Evolutionary conservation across 2,888 invertebrate genomes (phyloP).

Genomic region (Drosophila quinaria): DNA sequence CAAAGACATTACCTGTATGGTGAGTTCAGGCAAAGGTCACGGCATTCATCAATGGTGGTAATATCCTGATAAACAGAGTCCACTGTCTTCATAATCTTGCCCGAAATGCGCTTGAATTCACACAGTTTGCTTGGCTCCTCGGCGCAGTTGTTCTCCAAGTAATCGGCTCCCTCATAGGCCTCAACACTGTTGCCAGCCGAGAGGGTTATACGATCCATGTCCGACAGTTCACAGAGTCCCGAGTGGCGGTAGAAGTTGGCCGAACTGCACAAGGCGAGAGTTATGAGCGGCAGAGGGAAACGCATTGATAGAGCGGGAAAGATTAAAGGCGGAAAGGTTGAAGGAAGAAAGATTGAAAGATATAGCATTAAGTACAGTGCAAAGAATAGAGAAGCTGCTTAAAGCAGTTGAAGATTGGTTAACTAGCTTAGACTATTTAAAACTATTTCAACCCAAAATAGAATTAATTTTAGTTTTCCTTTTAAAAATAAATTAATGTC

Average conservation of each 20-base stretch:
- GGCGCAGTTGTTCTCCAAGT: constrained; percentile 96
- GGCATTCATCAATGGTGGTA: constrained; percentile 94
- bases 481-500: too few species aligned
- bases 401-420: constrained; percentile 4
- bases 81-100: constrained; percentile 96
- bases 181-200: constrained; percentile 93
- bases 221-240: constrained; percentile 94
- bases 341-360: constrained; percentile 38
- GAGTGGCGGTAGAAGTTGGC: constrained; percentile 95
- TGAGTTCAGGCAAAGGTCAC: constrained; percentile 95
- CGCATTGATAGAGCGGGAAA: constrained; percentile 48
- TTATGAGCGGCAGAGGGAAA: constrained; percentile 63
- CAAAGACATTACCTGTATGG: constrained; percentile 88
- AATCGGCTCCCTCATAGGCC: constrained; percentile 90
- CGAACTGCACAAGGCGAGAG: constrained; percentile 88
- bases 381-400: constrained; percentile 16
- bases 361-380: constrained; percentile 44
- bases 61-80: constrained; percentile 97
- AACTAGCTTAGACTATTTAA: neutral
- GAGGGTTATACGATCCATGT: constrained; percentile 96
- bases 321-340: constrained; percentile 39
- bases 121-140: constrained; percentile 97
- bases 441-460: neutral
- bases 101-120: constrained; percentile 95
- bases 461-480: too few species aligned